Evolutionary conservation across 2,113 vertebrate species (phyloP), one percentile per base, ranked within the genome.

Genomic region (Mustelus asterias): DNA sequence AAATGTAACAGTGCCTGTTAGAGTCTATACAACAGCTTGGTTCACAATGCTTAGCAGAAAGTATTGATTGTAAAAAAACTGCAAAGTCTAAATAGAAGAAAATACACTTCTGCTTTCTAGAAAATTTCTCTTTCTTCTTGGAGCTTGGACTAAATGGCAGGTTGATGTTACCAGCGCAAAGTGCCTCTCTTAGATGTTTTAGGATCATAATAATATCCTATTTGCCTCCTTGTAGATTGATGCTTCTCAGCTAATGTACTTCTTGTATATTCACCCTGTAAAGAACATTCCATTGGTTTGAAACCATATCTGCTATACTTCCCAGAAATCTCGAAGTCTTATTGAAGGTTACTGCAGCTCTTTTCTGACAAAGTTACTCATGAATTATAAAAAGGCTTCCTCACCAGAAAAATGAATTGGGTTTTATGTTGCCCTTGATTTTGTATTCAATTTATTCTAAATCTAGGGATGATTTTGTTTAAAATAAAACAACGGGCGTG

Each of bases 261-360:
- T 33, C 37, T 44, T 93, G 63, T 41, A 94, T 26, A 72, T 95
- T 29, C 41, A 29, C 29, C 44, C 69, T 44, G 60, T 60, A 72
- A 95, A 44, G 44, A 41, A 72, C 54, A 72, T 95, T 76, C 69
- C 13, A 41, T 24, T 95, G 67, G 69, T 70, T 33, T 72, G 69
- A 72, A 95, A 54, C 69, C 9, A 54, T 48, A 72, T 44, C 94
- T 72, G 24, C 37, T 48, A 70, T 41, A 70, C 16, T 95, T 72
- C 41, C 29, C 24, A 72, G 94, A 70, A 95, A 95, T 29, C 5
- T 95, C 67, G 54, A 95, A 72, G 3, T 72, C 24, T 95, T 16
- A 72, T 95, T 72, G 44, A 95, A 69, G 94, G 69, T 95, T 69
- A 95, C 69, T 95, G 69, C 67, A 95, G 41, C 72, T 95, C 14